Percentiles rank a stretch among this genome's conserved stretches.
phyloP scores from a whole-genome alignment of 2,888 invertebrate species.

The Pheosia gnoma region DNA sequence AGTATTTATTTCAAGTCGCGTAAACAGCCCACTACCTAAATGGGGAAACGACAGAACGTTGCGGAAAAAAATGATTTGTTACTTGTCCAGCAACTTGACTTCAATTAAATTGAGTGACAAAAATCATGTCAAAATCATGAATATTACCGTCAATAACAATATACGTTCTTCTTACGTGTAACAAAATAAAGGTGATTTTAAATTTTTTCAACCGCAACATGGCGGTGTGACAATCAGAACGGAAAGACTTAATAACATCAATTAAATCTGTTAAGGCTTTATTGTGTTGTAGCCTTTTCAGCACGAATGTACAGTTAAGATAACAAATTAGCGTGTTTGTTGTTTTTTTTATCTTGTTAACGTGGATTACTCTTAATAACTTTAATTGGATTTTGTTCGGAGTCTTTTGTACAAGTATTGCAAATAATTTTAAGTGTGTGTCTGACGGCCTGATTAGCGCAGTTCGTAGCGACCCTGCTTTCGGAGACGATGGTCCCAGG shows the following conservation, averaged over 20 bases:
- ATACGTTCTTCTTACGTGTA: conserved; percentile 29
- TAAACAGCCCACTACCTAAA: conserved; percentile 52
- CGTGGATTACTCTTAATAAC: conserved; percentile 19
- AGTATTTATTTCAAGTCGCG: conserved; percentile 65
- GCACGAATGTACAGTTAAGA: conserved; percentile 34
- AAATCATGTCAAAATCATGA: conserved; percentile 55
- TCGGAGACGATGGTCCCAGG: no score
- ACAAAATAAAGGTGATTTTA: conserved; percentile 41
- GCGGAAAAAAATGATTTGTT: conserved; percentile 81
- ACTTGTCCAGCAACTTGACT: conserved; percentile 62
- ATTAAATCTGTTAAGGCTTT: conserved; percentile 75
- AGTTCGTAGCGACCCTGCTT: no score
- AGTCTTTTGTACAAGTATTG: not conserved
- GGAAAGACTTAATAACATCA: conserved; percentile 67
- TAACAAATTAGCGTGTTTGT: conserved; percentile 34
- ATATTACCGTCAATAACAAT: conserved; percentile 16
- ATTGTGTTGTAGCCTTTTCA: conserved; percentile 49
- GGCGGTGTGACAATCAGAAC: conserved; percentile 62
- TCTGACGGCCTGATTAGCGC: not conserved
- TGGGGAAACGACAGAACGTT: conserved; percentile 61
- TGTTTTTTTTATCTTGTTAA: conserved; percentile 14
- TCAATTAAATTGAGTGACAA: conserved; percentile 78
- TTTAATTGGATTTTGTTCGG: conserved; percentile 1
- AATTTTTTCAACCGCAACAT: conserved; percentile 6
- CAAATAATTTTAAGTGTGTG: not conserved